Base-by-base conservation (phyloP, 2,113 vertebrate species). In the Cyprinodon brontotheroides region DNA sequence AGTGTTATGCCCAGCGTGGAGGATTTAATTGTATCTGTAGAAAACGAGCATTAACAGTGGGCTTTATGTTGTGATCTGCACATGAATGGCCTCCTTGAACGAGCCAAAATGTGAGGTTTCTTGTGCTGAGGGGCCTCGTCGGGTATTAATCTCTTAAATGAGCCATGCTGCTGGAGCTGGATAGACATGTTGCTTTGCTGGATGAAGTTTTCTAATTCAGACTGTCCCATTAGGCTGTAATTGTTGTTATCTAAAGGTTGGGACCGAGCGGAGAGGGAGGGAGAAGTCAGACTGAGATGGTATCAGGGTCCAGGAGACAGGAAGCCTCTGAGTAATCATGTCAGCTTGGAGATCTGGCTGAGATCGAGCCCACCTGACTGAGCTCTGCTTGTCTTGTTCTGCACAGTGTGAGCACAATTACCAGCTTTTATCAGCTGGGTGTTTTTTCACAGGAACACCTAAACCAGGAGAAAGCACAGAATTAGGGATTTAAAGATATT, bases 271-370 rank as follows among this genome's bases (percentile, higher is more conserved):
- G 59, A 22, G 65, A 53, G 72, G 82, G 84, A 86, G 80, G 84
- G 75, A 83, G 88, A 85, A 85, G 87, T 86, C 90, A 80, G 89
- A 79, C 88, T 36, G 72, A 86, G 93, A 94, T 94, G 88, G 70
- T 92, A 94, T 94, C 92, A 7, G 60, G 75, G 63, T 53, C 11
- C 60, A 77, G 87, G 89, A 93, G 92, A 91, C 92, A 93, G 92
- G 93, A 93, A 93, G 91, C 88, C 82, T 82, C 85, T 91, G 86
- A 88, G 81, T 94, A 94, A 94, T 94, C 92, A 92, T 68, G 90
- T 93, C 92, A 92, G 85, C 72, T 89, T 75, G 70, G 77, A 87
- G 88, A 93, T 94, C 67, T 65, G 78, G 80, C 82, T 37, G 79
- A 48, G 88, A 93, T 93, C 75, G 15, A 17, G 79, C 73, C 4